phyloP scores from a whole-genome alignment of 2,113 vertebrate genomes.

The Phylloscopus trochilus region DNA sequence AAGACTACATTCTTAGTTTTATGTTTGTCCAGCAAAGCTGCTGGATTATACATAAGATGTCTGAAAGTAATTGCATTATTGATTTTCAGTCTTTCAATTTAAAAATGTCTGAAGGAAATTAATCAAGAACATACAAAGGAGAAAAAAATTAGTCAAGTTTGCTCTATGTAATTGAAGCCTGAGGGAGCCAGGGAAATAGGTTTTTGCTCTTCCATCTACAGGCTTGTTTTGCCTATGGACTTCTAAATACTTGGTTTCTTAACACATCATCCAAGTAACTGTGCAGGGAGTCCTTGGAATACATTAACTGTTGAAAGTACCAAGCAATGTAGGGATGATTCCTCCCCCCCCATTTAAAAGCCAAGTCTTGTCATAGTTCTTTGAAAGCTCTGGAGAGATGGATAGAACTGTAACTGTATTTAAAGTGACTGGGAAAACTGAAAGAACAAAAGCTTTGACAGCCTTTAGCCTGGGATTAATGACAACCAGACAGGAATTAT shows the following conservation, averaged over 20 bases:
- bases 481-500: neutral
- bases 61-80: constrained; percentile 47
- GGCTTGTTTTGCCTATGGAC: neutral
- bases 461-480: neutral
- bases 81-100: constrained; percentile 47
- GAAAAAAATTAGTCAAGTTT: neutral
- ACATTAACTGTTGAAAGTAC: neutral
- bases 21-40: constrained; percentile 3
- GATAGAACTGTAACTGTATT: neutral
- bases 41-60: constrained; percentile 18
- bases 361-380: neutral
- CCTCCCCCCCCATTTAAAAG: neutral
- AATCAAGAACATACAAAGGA: constrained; percentile 4
- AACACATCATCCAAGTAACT: neutral
- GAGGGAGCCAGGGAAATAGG: neutral
- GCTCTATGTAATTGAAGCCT: constrained; percentile 4
- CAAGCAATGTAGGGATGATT: neutral
- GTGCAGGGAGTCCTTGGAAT: neutral
- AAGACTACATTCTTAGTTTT: neutral
- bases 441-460: constrained; percentile 12
- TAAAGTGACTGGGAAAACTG: neutral
- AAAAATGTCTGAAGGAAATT: constrained; percentile 34
- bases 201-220: neutral
- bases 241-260: constrained; percentile 3
- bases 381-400: neutral